Conservation (phyloP, 2,797 vertebrate genomes). For the Tokudaia tokunoshimensis region DNA sequence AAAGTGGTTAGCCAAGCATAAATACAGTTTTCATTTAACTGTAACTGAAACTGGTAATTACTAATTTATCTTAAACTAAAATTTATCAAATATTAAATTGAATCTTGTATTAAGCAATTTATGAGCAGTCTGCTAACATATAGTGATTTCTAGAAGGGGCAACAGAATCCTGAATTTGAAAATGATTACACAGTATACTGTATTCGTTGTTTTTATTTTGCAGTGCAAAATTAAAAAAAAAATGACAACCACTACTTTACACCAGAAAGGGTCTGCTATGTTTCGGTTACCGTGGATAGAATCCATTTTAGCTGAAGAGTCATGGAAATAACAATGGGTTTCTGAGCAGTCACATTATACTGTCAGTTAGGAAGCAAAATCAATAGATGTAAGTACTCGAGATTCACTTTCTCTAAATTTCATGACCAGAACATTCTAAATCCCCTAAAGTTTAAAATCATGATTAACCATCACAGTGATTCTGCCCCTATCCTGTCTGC, state of each 20-base stretch:
- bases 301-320: not conserved
- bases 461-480: too few relatives aligned
- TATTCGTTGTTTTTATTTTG: not conserved
- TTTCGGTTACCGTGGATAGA: not conserved
- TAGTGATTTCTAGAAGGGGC: not conserved
- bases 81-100: slow-evolving; percentile 32
- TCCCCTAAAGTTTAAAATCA: not conserved
- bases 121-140: not conserved
- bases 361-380: not conserved
- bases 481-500: too few relatives aligned
- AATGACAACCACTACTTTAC: not conserved
- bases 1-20: not conserved
- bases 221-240: not conserved
- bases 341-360: not conserved
- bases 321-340: not conserved
- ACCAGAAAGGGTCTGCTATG: not conserved
- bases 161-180: slow-evolving; percentile 34
- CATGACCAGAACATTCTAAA: not conserved
- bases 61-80: slow-evolving; percentile 38
- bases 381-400: not conserved
- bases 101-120: slow-evolving; percentile 22
- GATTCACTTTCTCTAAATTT: not conserved
- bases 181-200: not conserved
- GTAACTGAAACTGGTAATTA: slow-evolving; percentile 15
- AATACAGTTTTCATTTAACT: slow-evolving; percentile 39